phyloP scores from a whole-genome alignment of 2,797 vertebrate genomes.

The Cynopterus sphinx region DNA sequence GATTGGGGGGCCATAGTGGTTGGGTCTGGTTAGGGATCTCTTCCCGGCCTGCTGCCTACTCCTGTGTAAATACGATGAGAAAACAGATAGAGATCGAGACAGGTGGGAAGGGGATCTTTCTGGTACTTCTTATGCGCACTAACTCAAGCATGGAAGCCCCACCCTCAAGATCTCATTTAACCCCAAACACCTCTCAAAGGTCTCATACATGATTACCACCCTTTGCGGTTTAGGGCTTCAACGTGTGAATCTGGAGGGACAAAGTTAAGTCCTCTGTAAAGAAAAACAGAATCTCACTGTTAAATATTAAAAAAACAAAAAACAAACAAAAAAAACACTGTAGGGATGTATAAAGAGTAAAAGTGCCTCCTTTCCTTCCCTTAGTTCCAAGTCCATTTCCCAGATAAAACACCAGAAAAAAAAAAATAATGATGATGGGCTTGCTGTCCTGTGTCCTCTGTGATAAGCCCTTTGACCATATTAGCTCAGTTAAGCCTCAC shows the following conservation, averaged over 20 bases:
- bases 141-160: background rate
- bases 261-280: background rate
- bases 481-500: background rate
- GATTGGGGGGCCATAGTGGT: accelerated
- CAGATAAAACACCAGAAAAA: background rate
- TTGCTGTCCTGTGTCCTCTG: background rate
- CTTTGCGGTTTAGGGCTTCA: background rate
- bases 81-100: accelerated
- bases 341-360: background rate
- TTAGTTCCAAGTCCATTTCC: background rate
- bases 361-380: too few relatives aligned
- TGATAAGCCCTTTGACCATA: background rate
- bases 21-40: background rate
- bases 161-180: background rate
- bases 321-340: too few relatives aligned
- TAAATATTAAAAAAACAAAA: background rate
- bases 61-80: background rate
- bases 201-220: background rate
- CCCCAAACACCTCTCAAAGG: background rate
- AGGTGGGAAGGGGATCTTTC: too few relatives aligned
- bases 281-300: background rate
- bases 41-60: background rate
- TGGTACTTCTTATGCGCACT: background rate
- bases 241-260: background rate
- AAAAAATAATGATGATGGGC: too few relatives aligned